Evolutionary conservation across 2,113 vertebrate species (phyloP), one percentile per base, ranked within the genome.

Genomic region (Periophthalmus modestus): DNA sequence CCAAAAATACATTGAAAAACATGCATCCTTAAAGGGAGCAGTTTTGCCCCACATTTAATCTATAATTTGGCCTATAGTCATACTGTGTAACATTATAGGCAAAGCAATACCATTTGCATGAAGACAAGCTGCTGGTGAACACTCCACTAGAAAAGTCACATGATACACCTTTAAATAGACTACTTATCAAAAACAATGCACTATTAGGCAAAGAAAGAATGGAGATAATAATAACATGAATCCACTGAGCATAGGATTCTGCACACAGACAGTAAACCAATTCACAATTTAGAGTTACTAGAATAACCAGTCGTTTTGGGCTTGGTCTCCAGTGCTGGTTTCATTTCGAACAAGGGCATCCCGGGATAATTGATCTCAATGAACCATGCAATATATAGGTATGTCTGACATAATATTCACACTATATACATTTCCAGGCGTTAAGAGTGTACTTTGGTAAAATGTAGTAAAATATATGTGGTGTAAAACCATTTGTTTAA

Each of bases 271-370:
- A 39, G 39, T 43, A 9, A 7, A 58, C 55, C 11, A 15, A 33
- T 28, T 28, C 12, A 59, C 21, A 21, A 59, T 4, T 14, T 4
- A 33, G 1, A 2, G 16, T 34, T 12, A 48, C 50, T 24, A 0
- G 55, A 39, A 48, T 36, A 65, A 79, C 69, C 18, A 4, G 75
- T 76, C 55, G 48, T 7, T 9, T 43, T 43, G 39, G 39, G 28
- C 5, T 7, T n/a, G 21, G 52, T 55, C n/a, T 55, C 52, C 4
- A 0, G 3, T 21, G 69, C 36, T 63, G 3, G 66, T 59, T 84
- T 66, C 72, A 73, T 84, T 3, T 0, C 3, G 0, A 0, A 2
- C 2, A 57, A 4, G 1, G 4, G 7, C 62, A 72, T 52, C 23
- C 69, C 52, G 73, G 43, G 12, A 18, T 0, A 0, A 4, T 0